Evolutionary conservation across 1,140 invertebrate species (phyloP), one percentile per base, ranked within the genome.

Genomic region (Manduca sexta): DNA sequence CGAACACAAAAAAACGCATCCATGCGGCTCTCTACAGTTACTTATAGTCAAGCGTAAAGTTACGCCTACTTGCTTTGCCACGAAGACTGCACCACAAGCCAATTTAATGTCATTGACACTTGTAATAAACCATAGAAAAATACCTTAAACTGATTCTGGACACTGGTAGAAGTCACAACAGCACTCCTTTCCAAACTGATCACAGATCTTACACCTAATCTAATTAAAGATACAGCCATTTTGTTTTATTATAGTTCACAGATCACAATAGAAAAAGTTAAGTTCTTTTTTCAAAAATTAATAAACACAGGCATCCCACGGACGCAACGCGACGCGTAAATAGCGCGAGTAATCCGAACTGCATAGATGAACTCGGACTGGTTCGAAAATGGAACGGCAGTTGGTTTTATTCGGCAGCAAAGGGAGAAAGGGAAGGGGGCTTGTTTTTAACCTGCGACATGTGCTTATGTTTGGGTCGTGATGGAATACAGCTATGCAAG

Each of bases 201-300:
- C 43, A 62, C 65, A 39, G 71, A 65, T 44, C 76, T 62, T 42
- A 79, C 51, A 65, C 78, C 75, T 38, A 77, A 45, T 56, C 74
- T 75, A 50, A 79, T 59, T 17, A 84, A 52, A 13, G 74, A 74
- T 17, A 72, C 52, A 56, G 76, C 81, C 81, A 84, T 84, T 48
- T 69, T 79, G 55, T n/a, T 52, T 34, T 30, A 41, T 60, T 71
- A 38, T 12, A 8, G 8, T 31, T 31, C 8, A 10, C 12, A n/a
- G 12, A n/a, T n/a, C n/a, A n/a, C n/a, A n/a, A n/a, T n/a, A n/a
- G n/a, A n/a, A n/a, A n/a, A n/a, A n/a, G n/a, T n/a, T n/a, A n/a
- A n/a, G n/a, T n/a, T n/a, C n/a, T n/a, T n/a, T n/a, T n/a, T n/a
- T n/a, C n/a, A n/a, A n/a, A n/a, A n/a, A n/a, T 8, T n/a, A 13